Conservation (phyloP, 2,113 vertebrate genomes). For the Willisornis vidua region DNA sequence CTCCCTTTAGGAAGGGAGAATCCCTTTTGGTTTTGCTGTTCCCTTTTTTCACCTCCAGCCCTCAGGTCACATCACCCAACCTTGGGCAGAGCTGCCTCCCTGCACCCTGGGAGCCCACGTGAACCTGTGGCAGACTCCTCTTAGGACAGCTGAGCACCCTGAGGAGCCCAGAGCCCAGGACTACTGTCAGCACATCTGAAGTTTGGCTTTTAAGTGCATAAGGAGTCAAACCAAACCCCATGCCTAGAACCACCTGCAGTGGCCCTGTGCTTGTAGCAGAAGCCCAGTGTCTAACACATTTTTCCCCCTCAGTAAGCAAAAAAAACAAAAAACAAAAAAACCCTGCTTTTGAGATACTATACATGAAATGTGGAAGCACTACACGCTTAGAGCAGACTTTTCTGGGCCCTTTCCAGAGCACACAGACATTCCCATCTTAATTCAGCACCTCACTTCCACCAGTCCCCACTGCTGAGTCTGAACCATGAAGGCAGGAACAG, state of each 20-base stretch:
- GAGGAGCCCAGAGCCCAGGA: background rate
- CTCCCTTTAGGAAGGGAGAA: background rate
- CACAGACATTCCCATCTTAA: background rate
- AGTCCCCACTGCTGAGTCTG: background rate
- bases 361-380: background rate
- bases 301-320: background rate
- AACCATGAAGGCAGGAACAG: background rate
- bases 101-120: background rate
- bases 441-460: background rate
- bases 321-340: background rate
- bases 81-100: background rate
- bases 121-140: background rate
- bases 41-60: background rate
- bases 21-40: background rate
- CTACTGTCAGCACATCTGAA: background rate
- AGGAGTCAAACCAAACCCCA: background rate
- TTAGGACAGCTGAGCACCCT: background rate
- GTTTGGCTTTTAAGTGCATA: background rate
- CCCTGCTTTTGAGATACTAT: background rate
- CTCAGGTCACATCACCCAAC: background rate
- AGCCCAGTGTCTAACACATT: background rate
- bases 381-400: background rate
- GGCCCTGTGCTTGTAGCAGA: accelerated
- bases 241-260: background rate
- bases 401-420: background rate